Evolutionary conservation across 2,797 vertebrate species (phyloP).

Genomic region (Lacerta agilis): DNA sequence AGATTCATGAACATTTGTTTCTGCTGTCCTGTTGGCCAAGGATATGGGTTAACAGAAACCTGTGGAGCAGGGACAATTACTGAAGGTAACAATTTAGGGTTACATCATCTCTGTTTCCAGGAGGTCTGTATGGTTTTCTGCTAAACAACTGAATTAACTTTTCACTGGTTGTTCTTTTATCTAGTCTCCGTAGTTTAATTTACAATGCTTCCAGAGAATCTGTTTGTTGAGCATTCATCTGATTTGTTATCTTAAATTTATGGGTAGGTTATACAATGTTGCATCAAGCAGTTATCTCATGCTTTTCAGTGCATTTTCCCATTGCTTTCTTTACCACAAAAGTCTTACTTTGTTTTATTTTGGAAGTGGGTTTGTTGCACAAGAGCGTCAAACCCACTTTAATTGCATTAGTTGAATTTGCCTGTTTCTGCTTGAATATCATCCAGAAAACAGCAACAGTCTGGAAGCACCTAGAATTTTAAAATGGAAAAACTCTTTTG

Average conservation of each 20-base stretch:
- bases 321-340: no score
- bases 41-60: slow-evolving; percentile 96
- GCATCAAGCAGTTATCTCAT: no score
- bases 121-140: not conserved
- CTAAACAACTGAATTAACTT: not conserved
- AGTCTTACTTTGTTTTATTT: no score
- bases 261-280: no score
- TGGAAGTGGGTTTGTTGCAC: not conserved
- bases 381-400: not conserved
- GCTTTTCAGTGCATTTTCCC: no score
- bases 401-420: not conserved
- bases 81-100: slow-evolving; percentile 81
- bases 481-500: not conserved
- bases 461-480: not conserved
- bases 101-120: not conserved
- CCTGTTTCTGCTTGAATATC: not conserved
- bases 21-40: slow-evolving; percentile 96
- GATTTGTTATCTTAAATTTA: no score
- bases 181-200: not conserved
- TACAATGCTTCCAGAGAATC: no score
- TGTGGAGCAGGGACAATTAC: slow-evolving; percentile 97
- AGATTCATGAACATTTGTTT: slow-evolving; percentile 99
- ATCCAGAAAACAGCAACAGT: not conserved
- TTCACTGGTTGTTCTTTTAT: not conserved
- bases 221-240: no score